Percentiles rank a stretch among this genome's conserved stretches.
Conservation (phyloP, 2,797 vertebrate genomes). For the Hyperoplus lanceolatus region DNA sequence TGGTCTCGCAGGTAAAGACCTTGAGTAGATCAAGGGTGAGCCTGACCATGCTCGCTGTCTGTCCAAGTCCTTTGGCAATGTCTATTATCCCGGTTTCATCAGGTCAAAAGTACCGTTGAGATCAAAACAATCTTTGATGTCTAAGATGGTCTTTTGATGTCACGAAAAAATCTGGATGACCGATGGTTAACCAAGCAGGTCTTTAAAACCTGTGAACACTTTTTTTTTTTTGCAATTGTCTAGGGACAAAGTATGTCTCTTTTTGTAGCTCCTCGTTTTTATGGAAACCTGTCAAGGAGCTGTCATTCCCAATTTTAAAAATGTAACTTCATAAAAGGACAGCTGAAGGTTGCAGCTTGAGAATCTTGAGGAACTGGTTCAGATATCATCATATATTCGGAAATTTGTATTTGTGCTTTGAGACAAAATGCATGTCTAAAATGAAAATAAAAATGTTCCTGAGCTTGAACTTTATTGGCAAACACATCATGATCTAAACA, state of each 20-base stretch:
- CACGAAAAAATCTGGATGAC: slow-evolving; percentile 33
- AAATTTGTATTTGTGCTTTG: not conserved
- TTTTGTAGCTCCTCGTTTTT: slow-evolving; percentile 22
- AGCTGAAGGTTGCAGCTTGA: slow-evolving; percentile 16
- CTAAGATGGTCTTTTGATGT: slow-evolving; percentile 56
- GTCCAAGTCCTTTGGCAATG: slow-evolving; percentile 33
- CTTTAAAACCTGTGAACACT: slow-evolving; percentile 32
- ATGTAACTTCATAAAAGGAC: not conserved
- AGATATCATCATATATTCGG: not conserved
- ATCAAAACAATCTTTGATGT: slow-evolving; percentile 73
- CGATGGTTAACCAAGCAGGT: slow-evolving; percentile 50
- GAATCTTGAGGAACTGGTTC: not conserved
- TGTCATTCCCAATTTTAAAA: slow-evolving; percentile 13
- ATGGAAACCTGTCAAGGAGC: slow-evolving; percentile 16
- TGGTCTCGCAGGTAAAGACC: slow-evolving; percentile 21
- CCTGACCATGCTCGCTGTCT: slow-evolving; percentile 9
- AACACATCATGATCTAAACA: not conserved
- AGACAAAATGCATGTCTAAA: not conserved
- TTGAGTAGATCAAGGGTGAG: slow-evolving; percentile 27
- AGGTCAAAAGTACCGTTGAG: slow-evolving; percentile 50
- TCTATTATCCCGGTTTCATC: slow-evolving; percentile 64
- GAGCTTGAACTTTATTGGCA: not conserved
- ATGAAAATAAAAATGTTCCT: not conserved
- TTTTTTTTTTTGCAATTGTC: not conserved
- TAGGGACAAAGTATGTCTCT: slow-evolving; percentile 12